Evolutionary conservation across 2,113 vertebrate genomes (phyloP), one percentile per base, ranked within the genome.

Genomic region (Ahaetulla prasina): DNA sequence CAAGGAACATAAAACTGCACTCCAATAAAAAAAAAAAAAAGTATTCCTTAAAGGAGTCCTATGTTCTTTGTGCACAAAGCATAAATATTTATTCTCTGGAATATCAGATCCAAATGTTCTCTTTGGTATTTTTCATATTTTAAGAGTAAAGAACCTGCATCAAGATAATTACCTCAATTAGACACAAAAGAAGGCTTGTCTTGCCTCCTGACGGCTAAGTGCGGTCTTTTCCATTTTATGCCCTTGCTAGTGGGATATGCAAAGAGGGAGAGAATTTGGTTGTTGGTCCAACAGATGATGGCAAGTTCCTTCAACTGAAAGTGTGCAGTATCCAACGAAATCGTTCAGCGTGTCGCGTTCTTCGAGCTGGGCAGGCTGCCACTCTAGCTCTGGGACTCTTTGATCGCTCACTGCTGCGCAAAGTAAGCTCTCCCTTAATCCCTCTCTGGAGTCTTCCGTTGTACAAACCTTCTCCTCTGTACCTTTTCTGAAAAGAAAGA

Each of bases 301-400:
- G 99, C 52, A 97, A 98, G 92, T 99, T 99, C 97, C 98, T 98
- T 91, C 98, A 98, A 89, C 96, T 99, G 96, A 98, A 97, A 23
- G 98, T 99, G 0, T 98, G 98, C 96, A 99, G 99, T 93, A 99
- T 99, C 96, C 99, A 99, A 91, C 98, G 99, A 91, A 99, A 99
- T 95, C 99, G 99, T 92, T 99, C 99, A 0, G 98, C 98, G 0
- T 99, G 99, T 93, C 98, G 99, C 0, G 99, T 99, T 50, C 98
- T 99, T 80, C 97, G 98, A 87, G 99, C 99, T 0, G 99, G 99
- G 53, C 99, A 99, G 97, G 99, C 99, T 4, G 99, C 99, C 57
- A 99, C 99, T 0, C 96, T 99, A 43, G 99, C 99, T 8, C 98
- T 99, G 0, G 98, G 99, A 0, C 96, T 98, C 91, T 99, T 99